Percentiles rank a stretch among this genome's conserved stretches.
Conservation (phyloP, 2,888 invertebrate species). For the Hirtodrosophila confusa region DNA sequence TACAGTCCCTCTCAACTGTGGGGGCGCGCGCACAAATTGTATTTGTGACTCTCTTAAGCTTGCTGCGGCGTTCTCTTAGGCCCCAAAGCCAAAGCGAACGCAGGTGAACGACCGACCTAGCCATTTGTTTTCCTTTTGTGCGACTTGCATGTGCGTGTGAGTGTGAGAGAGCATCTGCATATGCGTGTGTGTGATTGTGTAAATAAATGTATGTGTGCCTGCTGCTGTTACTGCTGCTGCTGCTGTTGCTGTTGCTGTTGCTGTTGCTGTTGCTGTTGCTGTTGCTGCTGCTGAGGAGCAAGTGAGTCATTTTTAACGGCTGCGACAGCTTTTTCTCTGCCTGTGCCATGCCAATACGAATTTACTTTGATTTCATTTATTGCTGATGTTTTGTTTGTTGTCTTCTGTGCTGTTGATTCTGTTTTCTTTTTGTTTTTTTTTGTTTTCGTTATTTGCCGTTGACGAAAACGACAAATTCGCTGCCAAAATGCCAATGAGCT, state of each 20-base stretch:
- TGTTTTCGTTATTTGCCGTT: neutral
- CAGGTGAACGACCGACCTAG: conserved; percentile 85
- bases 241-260: conserved; percentile 17
- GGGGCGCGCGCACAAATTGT: conserved; percentile 50
- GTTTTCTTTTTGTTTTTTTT: conserved; percentile 20
- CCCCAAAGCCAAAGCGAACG: conserved; percentile 54
- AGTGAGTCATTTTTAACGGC: conserved; percentile 69
- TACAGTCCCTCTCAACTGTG: conserved; percentile 41
- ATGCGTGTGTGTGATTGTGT: conserved; percentile 15
- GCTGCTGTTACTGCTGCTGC: conserved; percentile 18
- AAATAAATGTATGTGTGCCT: conserved; percentile 20
- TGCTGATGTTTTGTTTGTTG: conserved; percentile 36
- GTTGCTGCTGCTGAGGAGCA: conserved; percentile 55
- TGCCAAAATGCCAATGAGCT: conserved; percentile 43
- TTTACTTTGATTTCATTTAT: conserved; percentile 61
- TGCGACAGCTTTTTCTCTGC: conserved; percentile 8
- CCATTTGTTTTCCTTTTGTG: conserved; percentile 82
- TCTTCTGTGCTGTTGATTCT: no score
- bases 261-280: conserved; percentile 23
- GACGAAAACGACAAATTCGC: conserved; percentile 26
- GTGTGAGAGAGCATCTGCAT: conserved; percentile 40
- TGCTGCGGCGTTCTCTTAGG: conserved; percentile 31
- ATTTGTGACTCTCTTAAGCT: conserved; percentile 43
- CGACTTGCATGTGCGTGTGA: conserved; percentile 39
- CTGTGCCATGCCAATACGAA: conserved; percentile 29